Evolutionary conservation across 2,888 invertebrate species (phyloP), one percentile per base, ranked within the genome.

Genomic region (Empis livida): DNA sequence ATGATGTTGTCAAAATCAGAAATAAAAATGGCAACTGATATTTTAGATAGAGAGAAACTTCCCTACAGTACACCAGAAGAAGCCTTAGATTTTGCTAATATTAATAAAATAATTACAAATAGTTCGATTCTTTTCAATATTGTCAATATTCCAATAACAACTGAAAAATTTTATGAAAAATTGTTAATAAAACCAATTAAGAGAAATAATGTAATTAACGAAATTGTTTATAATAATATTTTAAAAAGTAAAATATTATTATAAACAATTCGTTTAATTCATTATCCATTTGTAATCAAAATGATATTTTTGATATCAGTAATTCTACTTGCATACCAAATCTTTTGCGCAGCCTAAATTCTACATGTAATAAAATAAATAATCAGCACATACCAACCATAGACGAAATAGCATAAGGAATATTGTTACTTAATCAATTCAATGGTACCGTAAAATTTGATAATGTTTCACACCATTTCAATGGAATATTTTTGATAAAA

Each of bases 1-100:
- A 35, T 50, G 14, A 46, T 52, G 15, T 38, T 52, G 17, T 53
- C 48, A 17, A 49, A 47, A 37, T 27, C 40, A 43, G 49, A 53
- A 44, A 46, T 49, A 11, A 41, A 44, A 35, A 6, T 41, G 5
- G 37, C 38, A n/a, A 46, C 43, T 23, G 41, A 42, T 30, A 49
- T 42, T 17, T 27, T 51, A 35, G 42, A 48, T 11, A 43, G 37
- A 47, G n/a, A n/a, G 48, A 49, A 46, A 13, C 30, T 50, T 2
- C 48, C 48, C 13, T 50, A 37, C 20, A n/a, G n/a, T 15, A 48
- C 45, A 16, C 15, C 41, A 27, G 50, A 50, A 30, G 45, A 48
- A 9, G 48, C 50, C 5, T 30, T 49, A 38, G 38, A 49, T 32
- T 47, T 49, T 32, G 32, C 46, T 15, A 17, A 49, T 11, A 31